Evolutionary conservation across 2,113 vertebrate genomes (phyloP), one percentile per base, ranked within the genome.

Genomic region (Pollachius pollachius): DNA sequence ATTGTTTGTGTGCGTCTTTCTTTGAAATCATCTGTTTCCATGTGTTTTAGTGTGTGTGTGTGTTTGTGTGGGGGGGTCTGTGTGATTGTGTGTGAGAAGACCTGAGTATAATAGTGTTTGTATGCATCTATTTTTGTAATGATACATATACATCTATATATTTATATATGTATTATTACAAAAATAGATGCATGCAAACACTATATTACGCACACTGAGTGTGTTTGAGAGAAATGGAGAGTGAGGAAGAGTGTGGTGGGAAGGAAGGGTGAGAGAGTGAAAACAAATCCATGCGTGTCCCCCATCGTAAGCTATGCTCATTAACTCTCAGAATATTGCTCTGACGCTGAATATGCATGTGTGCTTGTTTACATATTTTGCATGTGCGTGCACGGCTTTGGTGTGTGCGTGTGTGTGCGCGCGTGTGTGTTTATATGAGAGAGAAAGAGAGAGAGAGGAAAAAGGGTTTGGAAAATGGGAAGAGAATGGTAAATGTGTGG

Each of bases 241-340:
- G 30, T 30, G 30, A 5, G 30, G 30, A 30, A 6, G 30, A 34
- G 30, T 34, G 30, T 34, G 30, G 30, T 7, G 30, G 30, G 4
- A 34, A 34, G 30, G 41, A 48, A 48, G 41, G 11, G 41, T 48
- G 41, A 48, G 41, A 48, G 41, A 48, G 41, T 48, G 41, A 48
- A 48, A 48, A 48, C 6, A 48, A 48, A 48, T 48, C 41, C 41
- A 48, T 48, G 41, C 41, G 12, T 48, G 41, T 9, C 41, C 41
- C 9, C 41, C 41, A 48, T 48, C 41, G 12, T 73, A 78, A 82
- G 67, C 75, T 70, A 72, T 21, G 21, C 82, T 81, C 72, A 82
- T 86, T 84, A 83, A 77, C 67, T 70, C 70, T 76, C 67, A 73
- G 68, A 73, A 78, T 81, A 78, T 70, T 74, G 71, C 27, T 58